A percentile compares a stretch with the other conserved stretches of the same genome.
These are phyloP conservation scores for Leiothrix lutea DNA, from an alignment of 2,113 vertebrate genomes.

Conservation along the genomic window DNA sequence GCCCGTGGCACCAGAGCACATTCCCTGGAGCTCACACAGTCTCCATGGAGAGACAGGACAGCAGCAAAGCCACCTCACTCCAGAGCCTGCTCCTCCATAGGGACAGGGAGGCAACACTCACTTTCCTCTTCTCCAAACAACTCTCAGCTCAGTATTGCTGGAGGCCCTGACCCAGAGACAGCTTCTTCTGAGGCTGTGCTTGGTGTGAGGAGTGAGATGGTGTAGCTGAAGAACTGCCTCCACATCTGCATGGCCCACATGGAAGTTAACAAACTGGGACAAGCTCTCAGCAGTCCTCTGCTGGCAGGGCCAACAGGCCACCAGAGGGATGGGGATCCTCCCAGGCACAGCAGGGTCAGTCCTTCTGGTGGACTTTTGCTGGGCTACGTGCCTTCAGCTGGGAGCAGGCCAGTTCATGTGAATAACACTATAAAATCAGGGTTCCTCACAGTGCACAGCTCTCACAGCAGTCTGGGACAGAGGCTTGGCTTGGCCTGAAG, in stretches of 20 bases:
- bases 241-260: background rate
- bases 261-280: too few species aligned
- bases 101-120: fast-evolving
- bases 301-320: background rate
- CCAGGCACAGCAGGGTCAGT: background rate
- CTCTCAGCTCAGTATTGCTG: background rate
- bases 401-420: background rate
- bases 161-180: background rate
- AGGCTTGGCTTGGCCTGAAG: background rate
- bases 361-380: background rate
- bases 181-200: background rate
- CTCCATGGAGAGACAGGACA: background rate
- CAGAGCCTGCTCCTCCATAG: background rate
- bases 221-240: background rate
- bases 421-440: background rate
- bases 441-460: background rate
- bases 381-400: fast-evolving
- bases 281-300: background rate
- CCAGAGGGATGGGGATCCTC: background rate
- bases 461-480: background rate
- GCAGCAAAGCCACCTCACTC: fast-evolving
- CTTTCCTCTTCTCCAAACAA: background rate
- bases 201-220: background rate
- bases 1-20: background rate
- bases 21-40: background rate